Conservation (phyloP, 2,888 invertebrate species). For the Eilema sororculum region DNA sequence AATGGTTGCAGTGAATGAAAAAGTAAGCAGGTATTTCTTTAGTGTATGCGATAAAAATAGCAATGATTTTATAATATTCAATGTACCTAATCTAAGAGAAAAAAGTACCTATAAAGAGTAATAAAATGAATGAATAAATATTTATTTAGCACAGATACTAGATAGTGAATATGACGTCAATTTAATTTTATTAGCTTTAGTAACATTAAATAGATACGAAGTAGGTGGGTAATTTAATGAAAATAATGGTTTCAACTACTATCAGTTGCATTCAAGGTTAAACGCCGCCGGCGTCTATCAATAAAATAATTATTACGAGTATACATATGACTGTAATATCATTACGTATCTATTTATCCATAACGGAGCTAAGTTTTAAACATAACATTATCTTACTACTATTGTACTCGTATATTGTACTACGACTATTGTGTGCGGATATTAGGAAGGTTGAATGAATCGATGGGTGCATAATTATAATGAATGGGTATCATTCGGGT, state of each 20-base stretch:
- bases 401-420: no score
- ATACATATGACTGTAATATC: no score
- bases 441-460: no score
- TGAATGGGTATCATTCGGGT: no score
- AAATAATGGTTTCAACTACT: neutral
- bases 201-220: neutral
- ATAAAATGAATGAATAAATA: neutral
- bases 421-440: no score
- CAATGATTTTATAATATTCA: neutral
- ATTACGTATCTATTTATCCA: no score
- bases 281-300: neutral
- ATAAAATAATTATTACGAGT: neutral
- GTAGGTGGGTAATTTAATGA: no score
- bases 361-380: no score
- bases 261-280: neutral
- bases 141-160: neutral
- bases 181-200: neutral
- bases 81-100: neutral
- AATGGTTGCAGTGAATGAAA: constrained; percentile 54
- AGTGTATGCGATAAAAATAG: no score
- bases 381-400: no score
- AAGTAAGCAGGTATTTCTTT: neutral
- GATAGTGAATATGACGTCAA: neutral
- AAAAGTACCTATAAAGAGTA: neutral
- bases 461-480: no score